A percentile compares a stretch with the other conserved stretches of the same genome.
These are phyloP conservation scores for Sparus aurata DNA, from an alignment of 2,797 vertebrate species.

Conservation along the genomic window DNA sequence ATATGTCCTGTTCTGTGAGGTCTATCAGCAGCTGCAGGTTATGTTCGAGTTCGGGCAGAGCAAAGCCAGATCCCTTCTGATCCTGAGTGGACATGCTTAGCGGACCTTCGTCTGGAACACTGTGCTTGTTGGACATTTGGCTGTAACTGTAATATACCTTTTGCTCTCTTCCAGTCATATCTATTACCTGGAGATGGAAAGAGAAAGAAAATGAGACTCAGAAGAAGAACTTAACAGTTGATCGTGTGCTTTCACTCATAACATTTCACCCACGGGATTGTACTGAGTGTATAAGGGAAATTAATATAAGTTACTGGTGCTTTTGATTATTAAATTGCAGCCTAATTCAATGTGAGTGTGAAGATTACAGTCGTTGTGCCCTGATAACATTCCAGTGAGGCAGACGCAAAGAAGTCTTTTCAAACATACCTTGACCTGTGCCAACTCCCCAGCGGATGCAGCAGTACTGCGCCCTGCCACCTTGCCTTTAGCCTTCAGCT, in stretches of 20 bases:
- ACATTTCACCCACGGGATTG: not conserved
- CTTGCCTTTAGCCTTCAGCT: constrained; percentile 95
- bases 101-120: constrained; percentile 90
- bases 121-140: constrained; percentile 98
- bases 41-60: constrained; percentile 95
- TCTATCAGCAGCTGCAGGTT: constrained; percentile 98
- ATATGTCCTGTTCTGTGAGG: constrained; percentile 97
- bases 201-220: not conserved
- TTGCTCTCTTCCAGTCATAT: constrained; percentile 98
- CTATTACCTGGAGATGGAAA: constrained; percentile 90
- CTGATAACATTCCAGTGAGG: not conserved
- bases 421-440: constrained; percentile 95
- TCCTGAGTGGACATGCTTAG: constrained; percentile 86
- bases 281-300: not conserved
- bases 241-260: not conserved
- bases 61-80: constrained; percentile 89
- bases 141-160: constrained; percentile 99
- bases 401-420: not conserved
- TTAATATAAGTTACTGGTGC: not conserved
- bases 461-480: constrained; percentile 85
- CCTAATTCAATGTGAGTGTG: not conserved
- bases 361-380: not conserved
- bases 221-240: not conserved
- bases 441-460: constrained; percentile 92
- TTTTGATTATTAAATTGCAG: constrained; percentile 2